These are phyloP conservation scores for Agonopterix arenella DNA, from an alignment of 2,888 invertebrate genomes.

Conservation along the genomic window DNA sequence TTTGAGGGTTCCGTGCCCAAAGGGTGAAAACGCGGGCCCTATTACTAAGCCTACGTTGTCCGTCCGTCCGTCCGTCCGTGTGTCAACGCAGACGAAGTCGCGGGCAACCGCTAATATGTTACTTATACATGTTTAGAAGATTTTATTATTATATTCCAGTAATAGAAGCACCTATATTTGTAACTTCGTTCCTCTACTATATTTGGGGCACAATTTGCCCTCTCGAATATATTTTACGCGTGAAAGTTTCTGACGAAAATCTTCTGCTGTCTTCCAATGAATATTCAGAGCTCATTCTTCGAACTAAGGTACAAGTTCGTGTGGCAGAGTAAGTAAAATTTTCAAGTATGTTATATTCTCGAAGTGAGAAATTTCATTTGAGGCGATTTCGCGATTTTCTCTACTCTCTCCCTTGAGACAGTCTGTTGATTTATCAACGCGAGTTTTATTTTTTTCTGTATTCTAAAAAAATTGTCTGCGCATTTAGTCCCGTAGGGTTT, in stretches of 20 bases:
- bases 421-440: slow-evolving; percentile 59
- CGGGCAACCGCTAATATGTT: too few relatives aligned
- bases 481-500: slow-evolving; percentile 3
- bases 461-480: slow-evolving; percentile 18
- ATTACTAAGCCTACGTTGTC: too few relatives aligned
- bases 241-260: slow-evolving; percentile 38
- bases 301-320: slow-evolving; percentile 18
- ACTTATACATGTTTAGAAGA: too few relatives aligned
- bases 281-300: slow-evolving; percentile 17
- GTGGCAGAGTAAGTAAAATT: slow-evolving; percentile 16
- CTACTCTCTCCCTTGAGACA: slow-evolving; percentile 46
- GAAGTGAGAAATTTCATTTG: slow-evolving; percentile 71
- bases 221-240: slow-evolving; percentile 57
- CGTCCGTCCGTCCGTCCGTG: too few relatives aligned
- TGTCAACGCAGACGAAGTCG: too few relatives aligned
- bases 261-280: slow-evolving; percentile 4
- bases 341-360: slow-evolving; percentile 42
- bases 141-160: not conserved
- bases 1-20: too few relatives aligned
- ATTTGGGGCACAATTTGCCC: slow-evolving; percentile 60
- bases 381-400: slow-evolving; percentile 65
- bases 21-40: too few relatives aligned
- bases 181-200: slow-evolving; percentile 31
- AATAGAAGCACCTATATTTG: not conserved
- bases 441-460: slow-evolving; percentile 35